Evolutionary conservation across 2,888 invertebrate genomes (phyloP).

Genomic region (Macrophya alboannulata): DNA sequence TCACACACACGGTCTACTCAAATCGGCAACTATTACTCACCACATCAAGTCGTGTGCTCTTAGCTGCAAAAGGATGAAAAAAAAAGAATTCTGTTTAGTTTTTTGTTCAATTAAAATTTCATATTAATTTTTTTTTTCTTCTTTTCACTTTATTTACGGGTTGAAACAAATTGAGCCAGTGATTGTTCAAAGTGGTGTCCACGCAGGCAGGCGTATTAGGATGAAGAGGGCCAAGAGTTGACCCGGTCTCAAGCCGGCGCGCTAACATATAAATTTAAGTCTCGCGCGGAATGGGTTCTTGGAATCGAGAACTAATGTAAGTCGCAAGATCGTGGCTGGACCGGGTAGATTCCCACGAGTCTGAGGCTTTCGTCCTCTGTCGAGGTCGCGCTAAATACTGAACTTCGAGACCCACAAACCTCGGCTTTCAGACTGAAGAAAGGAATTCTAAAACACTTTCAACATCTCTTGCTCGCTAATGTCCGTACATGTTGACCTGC

Average conservation of each 20-base stretch:
- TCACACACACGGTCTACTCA: not conserved
- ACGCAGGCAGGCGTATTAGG: slow-evolving; percentile 43
- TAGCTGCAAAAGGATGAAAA: slow-evolving; percentile 1
- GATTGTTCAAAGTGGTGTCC: slow-evolving; percentile 47
- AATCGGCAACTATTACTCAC: slow-evolving; percentile 5
- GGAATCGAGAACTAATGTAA: slow-evolving; percentile 54
- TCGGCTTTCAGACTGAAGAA: not conserved
- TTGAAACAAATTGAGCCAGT: slow-evolving; percentile 49
- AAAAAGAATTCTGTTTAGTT: not conserved
- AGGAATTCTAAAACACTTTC: slow-evolving; percentile 4
- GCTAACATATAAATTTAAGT: slow-evolving; percentile 53
- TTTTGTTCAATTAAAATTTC: not conserved
- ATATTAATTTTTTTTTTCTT: not conserved
- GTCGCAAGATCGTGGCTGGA: slow-evolving; percentile 39
- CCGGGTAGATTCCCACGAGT: slow-evolving; percentile 52
- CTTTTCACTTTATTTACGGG: not conserved
- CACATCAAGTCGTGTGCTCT: not conserved
- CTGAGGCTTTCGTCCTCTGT: slow-evolving; percentile 44
- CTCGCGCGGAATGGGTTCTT: slow-evolving; percentile 55
- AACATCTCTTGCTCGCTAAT: not conserved
- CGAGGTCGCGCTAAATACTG: slow-evolving; percentile 46
- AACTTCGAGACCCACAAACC: not conserved
- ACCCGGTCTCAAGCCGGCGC: slow-evolving; percentile 43
- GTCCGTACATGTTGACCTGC: not conserved
- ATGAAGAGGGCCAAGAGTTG: slow-evolving; percentile 46